Evolutionary conservation across 2,113 vertebrate genomes (phyloP).

Genomic region (Pongo abelii): DNA sequence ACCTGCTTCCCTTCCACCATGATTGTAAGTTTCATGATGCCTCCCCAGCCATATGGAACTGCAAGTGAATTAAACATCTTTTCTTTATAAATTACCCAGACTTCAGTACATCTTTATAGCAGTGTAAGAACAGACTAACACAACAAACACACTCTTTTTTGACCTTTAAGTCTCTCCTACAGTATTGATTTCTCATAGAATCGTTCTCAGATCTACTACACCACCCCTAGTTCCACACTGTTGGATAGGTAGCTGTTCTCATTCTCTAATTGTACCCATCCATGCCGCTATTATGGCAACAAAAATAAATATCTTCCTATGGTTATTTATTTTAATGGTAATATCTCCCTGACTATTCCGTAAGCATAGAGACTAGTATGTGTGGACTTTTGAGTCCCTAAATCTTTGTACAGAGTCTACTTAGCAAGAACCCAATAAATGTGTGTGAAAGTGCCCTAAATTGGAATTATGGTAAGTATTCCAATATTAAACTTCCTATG

Average conservation of each 20-base stretch:
- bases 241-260: not conserved
- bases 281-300: not conserved
- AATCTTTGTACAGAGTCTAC: not conserved
- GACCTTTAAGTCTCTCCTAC: not conserved
- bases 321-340: not conserved
- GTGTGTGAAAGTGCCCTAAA: not conserved
- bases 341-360: not conserved
- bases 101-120: too few species aligned
- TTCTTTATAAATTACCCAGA: too few species aligned
- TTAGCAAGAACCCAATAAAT: not conserved
- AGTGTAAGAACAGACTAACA: too few species aligned
- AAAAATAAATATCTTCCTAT: not conserved
- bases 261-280: not conserved
- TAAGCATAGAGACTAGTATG: not conserved
- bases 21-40: too few species aligned
- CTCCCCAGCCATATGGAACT: too few species aligned
- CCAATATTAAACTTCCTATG: not conserved
- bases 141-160: not conserved
- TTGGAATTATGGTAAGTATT: not conserved
- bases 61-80: too few species aligned
- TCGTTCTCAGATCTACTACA: not conserved
- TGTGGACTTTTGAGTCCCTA: not conserved
- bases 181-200: not conserved
- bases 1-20: too few species aligned
- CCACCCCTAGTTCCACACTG: fast-evolving